A percentile compares a stretch with the other conserved stretches of the same genome.
Conservation (phyloP, 1,140 invertebrate species). For the Odontomachus brunneus region DNA sequence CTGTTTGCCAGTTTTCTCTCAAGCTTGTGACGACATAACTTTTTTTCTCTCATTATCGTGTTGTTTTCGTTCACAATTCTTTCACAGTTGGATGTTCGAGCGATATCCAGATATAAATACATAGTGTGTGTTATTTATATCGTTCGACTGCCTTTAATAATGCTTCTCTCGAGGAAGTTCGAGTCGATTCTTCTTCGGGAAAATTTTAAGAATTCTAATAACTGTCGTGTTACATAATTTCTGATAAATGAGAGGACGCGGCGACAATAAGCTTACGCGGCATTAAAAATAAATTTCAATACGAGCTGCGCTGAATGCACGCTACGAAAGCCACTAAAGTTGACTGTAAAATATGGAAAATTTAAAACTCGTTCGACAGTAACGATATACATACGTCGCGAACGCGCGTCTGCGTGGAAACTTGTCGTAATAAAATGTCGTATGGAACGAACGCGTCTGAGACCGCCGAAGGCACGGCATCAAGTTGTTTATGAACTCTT, state of each 20-base stretch:
- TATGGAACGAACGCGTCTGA: not conserved
- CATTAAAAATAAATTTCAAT: slow-evolving; percentile 7
- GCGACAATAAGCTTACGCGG: not conserved
- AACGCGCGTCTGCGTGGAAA: not conserved
- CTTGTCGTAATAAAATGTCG: not conserved
- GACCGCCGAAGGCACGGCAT: not conserved
- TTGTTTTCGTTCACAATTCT: not conserved
- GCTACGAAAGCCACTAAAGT: not conserved
- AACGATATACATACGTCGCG: not conserved
- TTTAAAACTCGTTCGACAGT: not conserved
- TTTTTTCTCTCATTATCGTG: not conserved
- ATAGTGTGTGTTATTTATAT: too few species aligned
- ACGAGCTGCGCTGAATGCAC: not conserved
- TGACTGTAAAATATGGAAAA: slow-evolving; percentile 38
- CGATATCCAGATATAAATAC: too few species aligned
- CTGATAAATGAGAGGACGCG: too few species aligned
- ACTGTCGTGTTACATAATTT: too few species aligned
- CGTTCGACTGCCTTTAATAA: too few species aligned
- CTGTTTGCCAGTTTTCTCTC: not conserved
- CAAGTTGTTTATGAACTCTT: slow-evolving; percentile 17
- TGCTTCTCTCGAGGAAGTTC: too few species aligned
- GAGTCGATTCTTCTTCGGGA: too few species aligned
- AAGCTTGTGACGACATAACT: not conserved
- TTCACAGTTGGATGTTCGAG: too few species aligned
- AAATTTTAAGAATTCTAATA: too few species aligned